Conservation (phyloP, 2,113 vertebrate species). For the Bungarus multicinctus region DNA sequence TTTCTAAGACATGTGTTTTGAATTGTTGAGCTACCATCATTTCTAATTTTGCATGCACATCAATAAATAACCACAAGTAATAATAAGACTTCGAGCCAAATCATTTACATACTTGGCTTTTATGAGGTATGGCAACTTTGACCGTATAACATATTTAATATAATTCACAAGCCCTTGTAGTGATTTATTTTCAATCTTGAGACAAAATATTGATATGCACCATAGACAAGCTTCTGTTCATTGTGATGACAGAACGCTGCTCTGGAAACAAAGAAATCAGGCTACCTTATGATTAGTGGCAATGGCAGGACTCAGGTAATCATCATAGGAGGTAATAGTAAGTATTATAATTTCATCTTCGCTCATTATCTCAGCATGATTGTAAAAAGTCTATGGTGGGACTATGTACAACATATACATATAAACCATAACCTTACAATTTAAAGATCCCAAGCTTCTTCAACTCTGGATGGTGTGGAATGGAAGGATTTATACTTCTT, state of each 20-base stretch:
- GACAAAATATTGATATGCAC: not conserved
- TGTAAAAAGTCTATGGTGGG: not conserved
- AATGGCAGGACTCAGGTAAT: not conserved
- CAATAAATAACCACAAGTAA: slow-evolving; percentile 4
- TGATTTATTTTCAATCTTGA: slow-evolving; percentile 7
- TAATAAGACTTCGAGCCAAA: slow-evolving; percentile 13
- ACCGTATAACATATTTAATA: not conserved
- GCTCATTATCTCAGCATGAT: not conserved
- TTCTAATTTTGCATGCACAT: slow-evolving; percentile 7
- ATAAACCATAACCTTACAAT: not conserved
- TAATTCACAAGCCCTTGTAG: not conserved
- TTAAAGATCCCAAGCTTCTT: too few species aligned
- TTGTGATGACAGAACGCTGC: not conserved
- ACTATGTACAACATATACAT: not conserved
- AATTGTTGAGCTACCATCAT: slow-evolving; percentile 6
- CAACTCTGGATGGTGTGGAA: too few species aligned
- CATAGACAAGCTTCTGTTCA: not conserved
- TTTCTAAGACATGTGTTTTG: not conserved
- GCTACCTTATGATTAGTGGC: not conserved
- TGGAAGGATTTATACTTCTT: too few species aligned
- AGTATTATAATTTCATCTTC: not conserved
- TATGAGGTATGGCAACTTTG: slow-evolving; percentile 1
- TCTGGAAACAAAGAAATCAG: not conserved
- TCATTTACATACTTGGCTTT: not conserved
- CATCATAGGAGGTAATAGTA: not conserved